phyloP scores from a whole-genome alignment of 2,888 invertebrate genomes.

The Tryphoninae sp. region DNA sequence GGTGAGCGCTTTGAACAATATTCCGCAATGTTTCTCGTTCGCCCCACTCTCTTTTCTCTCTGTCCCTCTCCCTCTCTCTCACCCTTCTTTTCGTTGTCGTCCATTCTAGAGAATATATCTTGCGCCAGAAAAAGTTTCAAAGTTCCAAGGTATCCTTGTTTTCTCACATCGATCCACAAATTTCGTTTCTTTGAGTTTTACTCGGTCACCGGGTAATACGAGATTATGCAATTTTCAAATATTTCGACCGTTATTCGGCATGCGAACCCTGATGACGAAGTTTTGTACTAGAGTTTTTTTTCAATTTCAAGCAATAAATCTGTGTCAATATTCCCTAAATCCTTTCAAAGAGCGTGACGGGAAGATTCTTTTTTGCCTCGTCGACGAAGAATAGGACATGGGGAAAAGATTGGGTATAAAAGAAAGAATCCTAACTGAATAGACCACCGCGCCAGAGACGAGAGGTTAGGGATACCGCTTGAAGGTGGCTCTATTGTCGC shows the following conservation, averaged over 20 bases:
- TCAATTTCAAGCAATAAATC: not conserved
- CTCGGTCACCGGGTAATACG: too few species aligned
- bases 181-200: not conserved
- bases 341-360: slow-evolving; percentile 7
- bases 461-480: slow-evolving; percentile 40
- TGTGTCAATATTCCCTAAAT: not conserved
- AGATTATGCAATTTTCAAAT: too few species aligned
- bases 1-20: slow-evolving; percentile 35
- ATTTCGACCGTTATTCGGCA: not conserved
- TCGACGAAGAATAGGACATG: slow-evolving; percentile 28
- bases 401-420: not conserved
- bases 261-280: too few species aligned
- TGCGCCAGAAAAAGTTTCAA: not conserved
- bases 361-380: slow-evolving; percentile 4
- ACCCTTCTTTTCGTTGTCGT: not conserved
- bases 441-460: slow-evolving; percentile 17
- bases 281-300: too few species aligned
- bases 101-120: not conserved
- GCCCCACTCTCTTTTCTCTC: not conserved
- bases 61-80: not conserved
- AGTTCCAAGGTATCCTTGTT: not conserved
- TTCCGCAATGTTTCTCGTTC: slow-evolving; percentile 31
- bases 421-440: slow-evolving; percentile 34
- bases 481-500: slow-evolving; percentile 61
- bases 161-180: not conserved